A percentile compares a stretch with the other conserved stretches of the same genome.
phyloP scores from a whole-genome alignment of 2,888 invertebrate species.

The Clepsis dumicolana region DNA sequence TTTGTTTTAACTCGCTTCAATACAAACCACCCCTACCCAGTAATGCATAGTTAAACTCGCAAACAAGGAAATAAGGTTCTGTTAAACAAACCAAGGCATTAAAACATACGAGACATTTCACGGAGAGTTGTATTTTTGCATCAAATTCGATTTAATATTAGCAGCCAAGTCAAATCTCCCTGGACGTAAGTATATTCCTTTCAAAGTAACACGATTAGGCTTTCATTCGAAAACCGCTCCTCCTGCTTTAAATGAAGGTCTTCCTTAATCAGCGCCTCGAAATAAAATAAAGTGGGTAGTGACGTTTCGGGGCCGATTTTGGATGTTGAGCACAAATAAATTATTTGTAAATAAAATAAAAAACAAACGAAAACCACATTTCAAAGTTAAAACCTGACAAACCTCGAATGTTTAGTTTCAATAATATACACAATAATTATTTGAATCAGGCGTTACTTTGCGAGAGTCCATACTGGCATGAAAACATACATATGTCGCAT shows the following conservation, averaged over 20 bases:
- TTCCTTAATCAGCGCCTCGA: background rate
- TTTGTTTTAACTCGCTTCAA: no score
- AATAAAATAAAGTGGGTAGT: background rate
- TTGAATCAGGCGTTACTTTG: no score
- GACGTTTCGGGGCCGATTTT: background rate
- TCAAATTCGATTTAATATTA: slow-evolving; percentile 27
- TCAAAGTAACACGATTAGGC: background rate
- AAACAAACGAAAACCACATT: background rate
- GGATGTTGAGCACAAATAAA: background rate
- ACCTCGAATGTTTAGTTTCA: background rate
- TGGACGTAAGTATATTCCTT: slow-evolving; percentile 12
- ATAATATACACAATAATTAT: no score
- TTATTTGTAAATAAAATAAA: background rate
- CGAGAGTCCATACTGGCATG: no score
- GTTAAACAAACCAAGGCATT: background rate
- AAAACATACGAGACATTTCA: background rate
- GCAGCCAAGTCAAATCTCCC: slow-evolving; percentile 19
- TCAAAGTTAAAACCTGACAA: background rate
- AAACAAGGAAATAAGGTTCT: background rate
- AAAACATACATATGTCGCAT: no score
- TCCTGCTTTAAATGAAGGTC: background rate
- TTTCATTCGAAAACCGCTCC: background rate
- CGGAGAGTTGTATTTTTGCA: slow-evolving; percentile 6
- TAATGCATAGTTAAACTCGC: background rate
- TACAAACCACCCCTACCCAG: no score